Evolutionary conservation across 2,888 invertebrate species (phyloP), one percentile per base, ranked within the genome.

Genomic region (Tipula confusa): DNA sequence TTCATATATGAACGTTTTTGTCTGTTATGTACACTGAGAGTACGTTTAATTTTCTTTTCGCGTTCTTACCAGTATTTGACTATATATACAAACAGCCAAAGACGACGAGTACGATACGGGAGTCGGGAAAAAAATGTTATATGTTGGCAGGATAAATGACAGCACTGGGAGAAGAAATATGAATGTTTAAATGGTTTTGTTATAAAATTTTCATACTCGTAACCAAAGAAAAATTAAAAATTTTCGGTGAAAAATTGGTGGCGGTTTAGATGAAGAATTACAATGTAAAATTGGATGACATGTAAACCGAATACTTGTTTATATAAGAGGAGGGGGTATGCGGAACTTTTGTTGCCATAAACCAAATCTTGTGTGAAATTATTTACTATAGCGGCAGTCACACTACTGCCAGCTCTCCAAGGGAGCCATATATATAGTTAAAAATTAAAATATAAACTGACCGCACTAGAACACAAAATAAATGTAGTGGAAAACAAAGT

Each of bases 1-100:
- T 64, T 64, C 64, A 64, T 64, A 64, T 64, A 64, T 64, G 64
- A 64, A 64, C 64, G 64, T 64, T 64, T n/a, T 64, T 64, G 64
- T 64, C 64, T 64, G 64, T 64, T 64, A 64, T 64, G 24, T 64
- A 64, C 24, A 64, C 64, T 24, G 9, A 64, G 9, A 13, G 24
- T 24, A 64, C 64, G 64, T 64, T 64, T 64, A 64, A 64, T 64
- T 64, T 64, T 64, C 64, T 64, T 64, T 24, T 64, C 64, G 64
- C 64, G 64, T 64, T 64, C 24, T 9, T 64, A 48, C 48, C 7
- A n/a, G 9, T 38, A n/a, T 43, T 13, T 4, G 43, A 7, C 4
- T 43, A 43, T n/a, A 43, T 43, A 43, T n/a, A 38, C 13, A 13
- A 11, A 38, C 11, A 38, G 13, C 13, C 48, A 48, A 48, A 64